These are phyloP conservation scores for Sander vitreus DNA, from an alignment of 2,113 vertebrate species.

Conservation along the genomic window DNA sequence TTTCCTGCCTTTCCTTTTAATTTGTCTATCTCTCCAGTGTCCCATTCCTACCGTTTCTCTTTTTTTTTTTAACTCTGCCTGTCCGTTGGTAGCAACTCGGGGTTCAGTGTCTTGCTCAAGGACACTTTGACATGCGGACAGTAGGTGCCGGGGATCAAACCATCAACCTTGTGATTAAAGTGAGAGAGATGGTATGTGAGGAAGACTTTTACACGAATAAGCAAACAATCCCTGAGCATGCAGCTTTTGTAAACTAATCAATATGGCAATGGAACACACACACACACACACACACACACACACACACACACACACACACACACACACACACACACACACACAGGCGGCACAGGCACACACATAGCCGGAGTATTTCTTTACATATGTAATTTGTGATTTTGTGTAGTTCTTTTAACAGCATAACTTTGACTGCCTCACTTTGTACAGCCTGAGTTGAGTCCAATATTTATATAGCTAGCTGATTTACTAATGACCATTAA, in stretches of 20 bases:
- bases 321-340: constrained; percentile 23
- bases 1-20: background rate
- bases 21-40: background rate
- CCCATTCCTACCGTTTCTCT: background rate
- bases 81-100: too few relatives aligned
- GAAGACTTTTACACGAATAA: constrained; percentile 37
- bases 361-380: constrained; percentile 10
- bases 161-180: too few relatives aligned
- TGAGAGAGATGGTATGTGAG: constrained; percentile 19
- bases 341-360: background rate
- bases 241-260: constrained; percentile 64
- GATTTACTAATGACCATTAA: background rate
- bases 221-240: constrained; percentile 60
- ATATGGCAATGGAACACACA: constrained; percentile 53
- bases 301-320: constrained; percentile 25
- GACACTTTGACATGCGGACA: too few relatives aligned
- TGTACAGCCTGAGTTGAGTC: background rate
- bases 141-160: too few relatives aligned
- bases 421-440: too few relatives aligned
- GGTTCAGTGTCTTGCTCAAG: too few relatives aligned
- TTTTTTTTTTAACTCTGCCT: background rate
- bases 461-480: background rate
- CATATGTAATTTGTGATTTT: background rate
- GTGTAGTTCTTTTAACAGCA: too few relatives aligned
- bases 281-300: constrained; percentile 17